phyloP scores from a whole-genome alignment of 2,888 invertebrate species.

The Chironomus riparius region DNA sequence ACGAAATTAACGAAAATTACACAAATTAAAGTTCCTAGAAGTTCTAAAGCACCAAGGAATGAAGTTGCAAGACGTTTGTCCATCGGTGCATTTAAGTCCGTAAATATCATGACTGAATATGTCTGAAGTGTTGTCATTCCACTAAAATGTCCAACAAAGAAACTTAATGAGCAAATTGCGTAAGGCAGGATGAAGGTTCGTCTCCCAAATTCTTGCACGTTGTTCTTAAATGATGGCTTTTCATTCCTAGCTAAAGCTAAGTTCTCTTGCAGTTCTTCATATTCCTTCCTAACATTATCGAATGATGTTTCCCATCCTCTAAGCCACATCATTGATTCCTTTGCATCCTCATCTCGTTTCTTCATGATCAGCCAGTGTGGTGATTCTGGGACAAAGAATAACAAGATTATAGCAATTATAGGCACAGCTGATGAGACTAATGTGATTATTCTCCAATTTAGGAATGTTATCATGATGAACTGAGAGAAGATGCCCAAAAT shows the following conservation, averaged over 20 bases:
- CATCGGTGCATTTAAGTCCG: slow-evolving; percentile 59
- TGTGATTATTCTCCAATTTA: slow-evolving; percentile 63
- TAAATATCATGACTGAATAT: slow-evolving; percentile 65
- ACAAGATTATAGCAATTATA: slow-evolving; percentile 51
- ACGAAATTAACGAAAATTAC: slow-evolving; percentile 59
- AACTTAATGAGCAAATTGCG: slow-evolving; percentile 31
- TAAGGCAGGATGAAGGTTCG: slow-evolving; percentile 60
- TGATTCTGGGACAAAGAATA: slow-evolving; percentile 70
- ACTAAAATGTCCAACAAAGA: slow-evolving; percentile 50
- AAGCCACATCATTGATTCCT: slow-evolving; percentile 63
- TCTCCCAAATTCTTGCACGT: not conserved
- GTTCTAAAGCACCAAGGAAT: slow-evolving; percentile 59
- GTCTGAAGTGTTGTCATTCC: slow-evolving; percentile 67
- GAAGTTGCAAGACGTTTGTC: slow-evolving; percentile 68
- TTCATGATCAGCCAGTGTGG: slow-evolving; percentile 70
- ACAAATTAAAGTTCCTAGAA: slow-evolving; percentile 57
- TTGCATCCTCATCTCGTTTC: slow-evolving; percentile 56
- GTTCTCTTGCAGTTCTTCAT: slow-evolving; percentile 38
- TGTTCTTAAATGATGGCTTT: not conserved
- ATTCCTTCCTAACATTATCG: slow-evolving; percentile 32
- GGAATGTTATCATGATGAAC: slow-evolving; percentile 60
- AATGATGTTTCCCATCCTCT: slow-evolving; percentile 57
- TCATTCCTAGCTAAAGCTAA: slow-evolving; percentile 33
- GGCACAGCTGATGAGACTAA: slow-evolving; percentile 59
- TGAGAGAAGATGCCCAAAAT: slow-evolving; percentile 68